Conservation (phyloP, 2,113 vertebrate genomes). For the Campylorhamphus procurvoides region DNA sequence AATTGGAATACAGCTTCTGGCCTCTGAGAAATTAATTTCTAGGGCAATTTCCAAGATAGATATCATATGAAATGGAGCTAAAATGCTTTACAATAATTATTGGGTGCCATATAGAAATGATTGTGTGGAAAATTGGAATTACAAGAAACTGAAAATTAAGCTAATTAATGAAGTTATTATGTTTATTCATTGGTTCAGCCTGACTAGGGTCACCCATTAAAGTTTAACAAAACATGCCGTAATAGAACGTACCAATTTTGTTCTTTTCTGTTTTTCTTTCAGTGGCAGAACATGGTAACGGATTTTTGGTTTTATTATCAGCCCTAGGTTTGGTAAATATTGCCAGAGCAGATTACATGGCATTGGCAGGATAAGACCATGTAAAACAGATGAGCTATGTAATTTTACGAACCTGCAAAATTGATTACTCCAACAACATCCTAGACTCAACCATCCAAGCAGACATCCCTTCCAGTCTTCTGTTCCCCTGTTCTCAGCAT, state of each 20-base stretch:
- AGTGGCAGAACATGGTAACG: not conserved
- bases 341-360: not conserved
- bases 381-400: not conserved
- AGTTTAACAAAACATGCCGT: not conserved
- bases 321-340: not conserved
- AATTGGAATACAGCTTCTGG: not conserved
- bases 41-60: not conserved
- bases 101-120: not conserved
- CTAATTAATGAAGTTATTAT: constrained; percentile 1
- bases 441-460: not conserved
- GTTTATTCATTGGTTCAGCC: not conserved
- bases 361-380: not conserved
- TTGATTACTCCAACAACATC: not conserved
- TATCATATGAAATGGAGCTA: not conserved
- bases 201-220: not conserved
- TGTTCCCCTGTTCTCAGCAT: not conserved
- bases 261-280: not conserved
- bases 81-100: not conserved
- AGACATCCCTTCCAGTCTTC: not conserved
- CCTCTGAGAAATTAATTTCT: constrained; percentile 14
- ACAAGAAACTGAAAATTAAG: not conserved
- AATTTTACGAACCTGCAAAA: not conserved
- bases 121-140: not conserved
- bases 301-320: not conserved
- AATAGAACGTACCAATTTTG: not conserved